Conservation (phyloP, 1,140 invertebrate genomes). For the Diabrotica virgifera region DNA sequence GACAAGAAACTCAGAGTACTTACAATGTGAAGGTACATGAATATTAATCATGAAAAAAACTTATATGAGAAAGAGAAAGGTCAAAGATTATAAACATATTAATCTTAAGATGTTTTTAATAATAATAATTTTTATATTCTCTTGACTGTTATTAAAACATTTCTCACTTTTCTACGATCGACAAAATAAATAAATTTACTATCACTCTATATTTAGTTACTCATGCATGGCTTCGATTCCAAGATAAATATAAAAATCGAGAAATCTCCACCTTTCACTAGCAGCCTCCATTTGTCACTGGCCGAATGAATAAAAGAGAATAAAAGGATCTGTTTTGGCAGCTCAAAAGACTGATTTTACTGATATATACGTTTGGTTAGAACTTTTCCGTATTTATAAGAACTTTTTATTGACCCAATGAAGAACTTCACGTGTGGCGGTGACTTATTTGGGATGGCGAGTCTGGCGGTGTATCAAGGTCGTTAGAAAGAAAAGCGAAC, state of each 20-base stretch:
- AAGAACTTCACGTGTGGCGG: not conserved
- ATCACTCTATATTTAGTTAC: constrained; percentile 5
- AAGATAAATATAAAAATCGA: constrained; percentile 44
- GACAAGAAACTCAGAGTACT: too few species aligned
- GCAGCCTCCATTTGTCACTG: constrained; percentile 48
- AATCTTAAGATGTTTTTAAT: too few species aligned
- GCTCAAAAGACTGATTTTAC: constrained; percentile 33
- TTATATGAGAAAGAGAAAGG: too few species aligned
- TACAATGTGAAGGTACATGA: too few species aligned
- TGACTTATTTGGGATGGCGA: too few species aligned
- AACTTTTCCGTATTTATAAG: constrained; percentile 33
- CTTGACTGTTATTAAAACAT: too few species aligned
- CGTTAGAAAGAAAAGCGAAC: too few species aligned
- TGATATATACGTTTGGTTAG: constrained; percentile 32
- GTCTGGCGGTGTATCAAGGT: not conserved
- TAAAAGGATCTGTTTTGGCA: constrained; percentile 29
- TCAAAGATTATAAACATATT: too few species aligned
- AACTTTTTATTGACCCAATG: constrained; percentile 20
- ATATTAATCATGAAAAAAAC: too few species aligned
- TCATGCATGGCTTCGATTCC: constrained; percentile 25
- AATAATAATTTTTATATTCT: too few species aligned
- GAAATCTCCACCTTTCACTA: constrained; percentile 47
- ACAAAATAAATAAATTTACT: too few species aligned
- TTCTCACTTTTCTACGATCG: not conserved
- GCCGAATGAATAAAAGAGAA: constrained; percentile 19